phyloP scores from a whole-genome alignment of 2,888 invertebrate genomes.

The Salticus scenicus region DNA sequence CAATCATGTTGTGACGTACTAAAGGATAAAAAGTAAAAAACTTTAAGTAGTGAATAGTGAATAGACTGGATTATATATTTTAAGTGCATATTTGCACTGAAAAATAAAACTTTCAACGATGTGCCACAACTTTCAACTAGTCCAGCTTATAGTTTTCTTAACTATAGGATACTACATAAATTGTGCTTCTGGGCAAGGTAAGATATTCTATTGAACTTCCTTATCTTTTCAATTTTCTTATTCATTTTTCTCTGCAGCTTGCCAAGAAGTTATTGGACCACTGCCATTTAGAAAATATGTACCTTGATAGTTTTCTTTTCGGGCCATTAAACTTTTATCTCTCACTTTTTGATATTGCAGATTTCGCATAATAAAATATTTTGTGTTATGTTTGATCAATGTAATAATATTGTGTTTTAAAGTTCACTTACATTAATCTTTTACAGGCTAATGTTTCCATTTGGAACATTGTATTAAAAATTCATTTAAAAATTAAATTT shows the following conservation, averaged over 20 bases:
- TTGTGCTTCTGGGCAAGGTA: constrained; percentile 54
- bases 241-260: not conserved
- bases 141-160: constrained; percentile 49
- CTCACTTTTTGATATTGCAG: too few relatives aligned
- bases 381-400: too few relatives aligned
- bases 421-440: too few relatives aligned
- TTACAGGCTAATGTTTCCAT: too few relatives aligned
- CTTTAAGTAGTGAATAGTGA: not conserved
- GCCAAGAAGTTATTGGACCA: not conserved
- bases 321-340: too few relatives aligned
- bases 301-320: too few relatives aligned
- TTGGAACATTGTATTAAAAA: too few relatives aligned
- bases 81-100: not conserved
- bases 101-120: constrained; percentile 10
- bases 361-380: too few relatives aligned
- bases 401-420: too few relatives aligned
- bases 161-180: constrained; percentile 57
- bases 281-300: not conserved
- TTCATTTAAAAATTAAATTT: too few relatives aligned
- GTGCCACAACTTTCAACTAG: constrained; percentile 56
- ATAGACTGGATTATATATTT: constrained; percentile 2
- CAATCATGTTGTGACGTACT: not conserved
- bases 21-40: not conserved
- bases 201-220: not conserved
- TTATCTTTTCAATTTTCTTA: not conserved